Conservation (phyloP, 2,113 vertebrate species). For the Onychorhynchus coronatus region DNA sequence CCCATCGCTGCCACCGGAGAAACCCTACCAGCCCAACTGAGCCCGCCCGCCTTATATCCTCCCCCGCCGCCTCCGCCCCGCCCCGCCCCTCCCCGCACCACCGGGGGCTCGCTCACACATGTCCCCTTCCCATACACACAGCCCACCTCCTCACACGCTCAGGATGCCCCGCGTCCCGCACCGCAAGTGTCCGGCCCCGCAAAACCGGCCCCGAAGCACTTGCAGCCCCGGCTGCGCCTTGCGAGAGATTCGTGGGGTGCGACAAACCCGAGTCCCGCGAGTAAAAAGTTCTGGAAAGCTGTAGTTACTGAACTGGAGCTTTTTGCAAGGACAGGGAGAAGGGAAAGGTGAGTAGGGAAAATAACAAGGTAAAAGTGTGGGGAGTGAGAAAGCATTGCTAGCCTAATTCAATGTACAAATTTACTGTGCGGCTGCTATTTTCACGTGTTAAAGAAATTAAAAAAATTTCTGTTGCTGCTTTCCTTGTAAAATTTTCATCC, state of each 20-base stretch:
- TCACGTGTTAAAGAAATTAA: background rate
- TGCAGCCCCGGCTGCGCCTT: background rate
- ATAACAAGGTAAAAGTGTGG: background rate
- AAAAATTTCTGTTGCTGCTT: background rate
- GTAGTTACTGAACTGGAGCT: rapidly evolving
- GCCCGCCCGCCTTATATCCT: background rate
- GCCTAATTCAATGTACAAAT: background rate
- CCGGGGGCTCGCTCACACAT: background rate
- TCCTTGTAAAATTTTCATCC: background rate
- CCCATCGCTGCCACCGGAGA: background rate
- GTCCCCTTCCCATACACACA: background rate
- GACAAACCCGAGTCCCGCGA: background rate
- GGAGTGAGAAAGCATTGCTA: background rate
- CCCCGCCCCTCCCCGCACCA: background rate
- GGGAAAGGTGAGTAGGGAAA: background rate
- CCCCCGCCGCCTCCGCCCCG: background rate
- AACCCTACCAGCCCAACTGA: background rate
- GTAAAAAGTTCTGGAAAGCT: background rate
- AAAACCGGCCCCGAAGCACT: rapidly evolving
- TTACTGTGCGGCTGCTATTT: rapidly evolving
- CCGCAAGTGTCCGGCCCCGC: no score
- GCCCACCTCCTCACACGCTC: no score
- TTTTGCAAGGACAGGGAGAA: background rate
- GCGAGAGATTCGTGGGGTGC: background rate
- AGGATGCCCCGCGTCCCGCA: no score